A percentile compares a stretch with the other conserved stretches of the same genome.
Conservation (phyloP, 1,140 invertebrate species). For the Drosophila mayri region DNA sequence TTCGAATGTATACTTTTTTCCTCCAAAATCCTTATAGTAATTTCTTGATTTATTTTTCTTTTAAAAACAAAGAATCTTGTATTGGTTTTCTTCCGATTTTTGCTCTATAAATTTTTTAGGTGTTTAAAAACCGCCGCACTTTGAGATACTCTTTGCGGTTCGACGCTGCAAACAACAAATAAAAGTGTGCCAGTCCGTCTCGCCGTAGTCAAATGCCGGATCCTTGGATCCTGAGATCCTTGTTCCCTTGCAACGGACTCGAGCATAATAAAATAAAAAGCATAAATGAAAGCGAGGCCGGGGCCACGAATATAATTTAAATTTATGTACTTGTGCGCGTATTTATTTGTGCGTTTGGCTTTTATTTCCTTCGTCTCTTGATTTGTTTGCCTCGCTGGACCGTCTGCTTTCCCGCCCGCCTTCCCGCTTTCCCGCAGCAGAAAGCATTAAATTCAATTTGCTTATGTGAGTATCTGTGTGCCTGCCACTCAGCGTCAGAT, state of each 20-base stretch:
- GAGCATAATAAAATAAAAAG: constrained; percentile 71
- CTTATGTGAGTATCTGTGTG: constrained; percentile 42
- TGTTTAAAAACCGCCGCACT: neutral
- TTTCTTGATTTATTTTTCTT: neutral
- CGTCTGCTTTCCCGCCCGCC: neutral
- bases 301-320: constrained; percentile 75
- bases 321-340: constrained; percentile 78
- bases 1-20: too few relatives aligned
- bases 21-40: neutral
- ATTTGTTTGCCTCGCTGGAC: constrained; percentile 41
- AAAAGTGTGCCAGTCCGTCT: constrained; percentile 57
- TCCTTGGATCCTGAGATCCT: constrained; percentile 21
- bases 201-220: constrained; percentile 37
- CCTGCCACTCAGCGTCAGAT: constrained; percentile 77
- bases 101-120: neutral
- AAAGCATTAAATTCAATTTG: constrained; percentile 82
- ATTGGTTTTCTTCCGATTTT: neutral
- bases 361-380: constrained; percentile 56
- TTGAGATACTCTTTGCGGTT: constrained; percentile 8
- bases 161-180: neutral
- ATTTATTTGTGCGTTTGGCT: constrained; percentile 70
- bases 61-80: too few relatives aligned
- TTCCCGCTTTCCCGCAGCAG: constrained; percentile 35
- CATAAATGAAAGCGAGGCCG: constrained; percentile 60
- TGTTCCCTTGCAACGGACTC: constrained; percentile 21